phyloP scores from a whole-genome alignment of 2,797 vertebrate genomes.

The Arctocebus calabarensis region DNA sequence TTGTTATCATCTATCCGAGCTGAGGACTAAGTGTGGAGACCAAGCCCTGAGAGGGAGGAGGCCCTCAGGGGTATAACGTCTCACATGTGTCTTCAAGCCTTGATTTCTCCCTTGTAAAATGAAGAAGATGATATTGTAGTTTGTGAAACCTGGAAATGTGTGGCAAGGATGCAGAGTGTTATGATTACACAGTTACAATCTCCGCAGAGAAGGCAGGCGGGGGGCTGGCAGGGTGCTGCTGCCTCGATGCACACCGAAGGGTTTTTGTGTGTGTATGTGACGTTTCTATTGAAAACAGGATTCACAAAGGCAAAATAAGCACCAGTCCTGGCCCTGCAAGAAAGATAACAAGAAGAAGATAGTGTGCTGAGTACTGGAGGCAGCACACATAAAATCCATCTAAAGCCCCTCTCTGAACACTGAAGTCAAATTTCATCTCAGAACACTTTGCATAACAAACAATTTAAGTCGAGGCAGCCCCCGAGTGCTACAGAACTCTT shows the following conservation, averaged over 20 bases:
- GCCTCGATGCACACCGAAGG: not conserved
- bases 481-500: not conserved
- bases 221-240: not conserved
- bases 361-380: not conserved
- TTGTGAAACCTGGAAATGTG: not conserved
- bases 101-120: not conserved
- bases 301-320: not conserved
- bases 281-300: not conserved
- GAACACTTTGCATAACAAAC: not conserved
- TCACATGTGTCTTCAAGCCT: not conserved
- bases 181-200: not conserved
- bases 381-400: not conserved
- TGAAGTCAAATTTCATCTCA: not conserved
- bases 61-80: fast-evolving
- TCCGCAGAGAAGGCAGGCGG: not conserved
- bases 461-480: not conserved
- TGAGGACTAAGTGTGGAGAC: not conserved
- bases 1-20: fast-evolving
- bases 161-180: not conserved
- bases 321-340: not conserved
- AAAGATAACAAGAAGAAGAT: not conserved
- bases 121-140: not conserved
- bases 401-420: not conserved
- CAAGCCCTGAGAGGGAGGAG: not conserved
- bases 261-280: too few relatives aligned